Conservation (phyloP, 2,797 vertebrate genomes). For the Alectoris magna region DNA sequence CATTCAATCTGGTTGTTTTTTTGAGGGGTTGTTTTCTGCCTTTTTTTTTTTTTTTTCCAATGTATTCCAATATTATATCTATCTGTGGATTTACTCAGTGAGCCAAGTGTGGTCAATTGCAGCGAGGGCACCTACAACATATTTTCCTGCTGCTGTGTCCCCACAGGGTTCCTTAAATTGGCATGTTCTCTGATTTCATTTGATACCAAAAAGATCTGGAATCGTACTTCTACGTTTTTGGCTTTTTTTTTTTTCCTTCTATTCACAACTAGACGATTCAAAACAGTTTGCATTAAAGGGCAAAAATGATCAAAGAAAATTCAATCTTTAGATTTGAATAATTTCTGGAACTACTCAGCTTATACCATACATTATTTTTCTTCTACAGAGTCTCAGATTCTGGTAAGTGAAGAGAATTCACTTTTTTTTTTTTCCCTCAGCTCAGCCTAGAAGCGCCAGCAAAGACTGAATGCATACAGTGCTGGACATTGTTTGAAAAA, state of each 20-base stretch:
- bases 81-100: not conserved
- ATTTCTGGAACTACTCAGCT: not conserved
- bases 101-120: not conserved
- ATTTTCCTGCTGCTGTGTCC: not conserved
- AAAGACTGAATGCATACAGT: slow-evolving; percentile 1
- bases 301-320: not conserved
- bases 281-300: not conserved
- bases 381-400: not conserved
- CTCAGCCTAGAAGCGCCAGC: not conserved
- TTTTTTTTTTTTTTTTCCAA: not conserved
- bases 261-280: not conserved
- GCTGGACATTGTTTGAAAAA: slow-evolving; percentile 37
- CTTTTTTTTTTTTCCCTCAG: not conserved
- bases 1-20: not conserved
- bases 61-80: not conserved
- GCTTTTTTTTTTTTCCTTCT: not conserved
- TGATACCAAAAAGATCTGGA: not conserved
- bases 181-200: not conserved
- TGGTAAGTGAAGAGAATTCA: not conserved
- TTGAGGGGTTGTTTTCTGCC: not conserved
- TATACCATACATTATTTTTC: not conserved
- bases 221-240: not conserved
- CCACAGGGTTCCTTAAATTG: not conserved
- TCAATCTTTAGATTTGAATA: not conserved
- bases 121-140: accelerated